Evolutionary conservation across 1,140 invertebrate species (phyloP), one percentile per base, ranked within the genome.

Genomic region (Drosophila bifasciata): DNA sequence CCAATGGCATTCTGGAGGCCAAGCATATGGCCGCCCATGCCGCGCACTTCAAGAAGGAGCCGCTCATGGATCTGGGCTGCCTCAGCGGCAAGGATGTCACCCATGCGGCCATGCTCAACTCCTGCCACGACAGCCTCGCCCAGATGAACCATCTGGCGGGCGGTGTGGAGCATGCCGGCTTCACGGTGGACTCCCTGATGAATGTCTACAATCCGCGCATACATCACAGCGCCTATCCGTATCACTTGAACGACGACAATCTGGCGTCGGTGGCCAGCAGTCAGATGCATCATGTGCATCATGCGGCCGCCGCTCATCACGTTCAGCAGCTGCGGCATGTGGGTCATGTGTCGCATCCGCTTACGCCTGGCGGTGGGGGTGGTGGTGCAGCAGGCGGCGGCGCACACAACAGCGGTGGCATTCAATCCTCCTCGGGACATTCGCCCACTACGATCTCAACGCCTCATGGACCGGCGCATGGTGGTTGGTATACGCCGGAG

Each of bases 121-220:
- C 91, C 39, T 91, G 90, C 45, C 91, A 91, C 53, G 91, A 92
- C 28, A 91, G 91, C n/a, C 52, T 92, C 53, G 89, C 91, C 7
- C 91, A 92, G 51, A 91, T 92, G 91, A 92, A 91, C 55, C 91
- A 91, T 8, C 52, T 91, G 32, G 76, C 83, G 4, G 86, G 77
- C 19, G 81, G 77, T 3, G 86, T 89, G 0, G 91, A 91, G 43
- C 91, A 92, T 57, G 76, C 89, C 28, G 91, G 91, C 36, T 92
- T 92, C 56, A 91, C 91, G 9, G 91, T 92, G 5, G 91, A 92
- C 72, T 91, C 91, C 19, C 79, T 92, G 28, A 92, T 92, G 91
- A 92, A 91, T 60, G 91, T 91, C 44, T 92, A 92, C 39, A 91
- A 91, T 80, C 91, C 91, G 55, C 77, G 91, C 39, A 89, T 92